Evolutionary conservation across 1,140 invertebrate species (phyloP), one percentile per base, ranked within the genome.

Genomic region (Lepidurus packardi): DNA sequence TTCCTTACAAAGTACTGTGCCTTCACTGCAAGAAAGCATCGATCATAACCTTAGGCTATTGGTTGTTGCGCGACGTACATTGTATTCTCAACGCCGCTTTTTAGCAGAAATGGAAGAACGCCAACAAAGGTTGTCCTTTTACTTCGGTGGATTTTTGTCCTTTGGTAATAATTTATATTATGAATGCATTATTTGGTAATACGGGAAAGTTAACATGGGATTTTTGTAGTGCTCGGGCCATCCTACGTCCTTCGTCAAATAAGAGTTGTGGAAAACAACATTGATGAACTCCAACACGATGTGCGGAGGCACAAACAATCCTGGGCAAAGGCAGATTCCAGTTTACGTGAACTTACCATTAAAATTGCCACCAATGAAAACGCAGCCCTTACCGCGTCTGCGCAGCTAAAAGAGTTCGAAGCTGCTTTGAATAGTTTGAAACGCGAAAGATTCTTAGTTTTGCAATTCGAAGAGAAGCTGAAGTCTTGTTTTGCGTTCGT

Each of bases 1-100:
- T 25, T 47, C 43, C 0, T 43, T 76, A n/a, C n/a, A 44, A 47
- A 42, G 21, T 1, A 76, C 75, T 45, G 7, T 43, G 1, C 5
- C 75, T 11, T 76, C 34, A 13, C 21, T 76, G 21, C 75, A 76
- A 47, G 25, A 43, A 7, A 76, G 75, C 75, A 76, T 76, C 41
- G 21, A 44, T 16, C 75, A 76, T 43, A 76, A 44, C 41, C 34
- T 5, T 5, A 43, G 21, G 43, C 21, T 5, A 13, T 45, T 76
- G 13, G 43, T 6, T 43, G 75, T 6, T 3, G 11, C 44, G 34
- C 9, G 34, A 44, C 1, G 1, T 0, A 5, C 44, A 24, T 24
- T 76, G 75, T 43, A 76, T 25, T 21, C 21, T 21, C 75, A 76
- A 47, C 75, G 24, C 8, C 43, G 6, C 43, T 1, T 3, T 45